A percentile compares a stretch with the other conserved stretches of the same genome.
Conservation (phyloP, 1,140 invertebrate genomes). For the Paralvinella palmiformis region DNA sequence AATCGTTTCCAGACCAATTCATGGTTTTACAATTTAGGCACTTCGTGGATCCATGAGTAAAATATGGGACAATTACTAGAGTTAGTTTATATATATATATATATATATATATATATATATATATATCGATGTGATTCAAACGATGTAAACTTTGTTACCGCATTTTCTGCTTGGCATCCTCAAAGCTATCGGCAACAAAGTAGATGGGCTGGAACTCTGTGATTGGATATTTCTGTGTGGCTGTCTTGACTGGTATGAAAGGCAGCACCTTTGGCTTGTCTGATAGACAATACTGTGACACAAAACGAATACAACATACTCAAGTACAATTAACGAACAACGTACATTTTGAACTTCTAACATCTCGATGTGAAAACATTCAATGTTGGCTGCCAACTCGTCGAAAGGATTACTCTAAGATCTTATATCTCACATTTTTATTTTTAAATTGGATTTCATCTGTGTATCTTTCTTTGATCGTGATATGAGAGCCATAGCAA, state of each 20-base stretch:
- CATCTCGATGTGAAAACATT: no score
- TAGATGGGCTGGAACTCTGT: constrained; percentile 78
- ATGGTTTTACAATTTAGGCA: neutral
- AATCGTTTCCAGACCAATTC: neutral
- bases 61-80: neutral
- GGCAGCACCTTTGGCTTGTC: constrained; percentile 67
- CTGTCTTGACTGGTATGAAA: constrained; percentile 82
- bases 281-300: constrained; percentile 45
- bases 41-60: neutral
- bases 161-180: constrained; percentile 95
- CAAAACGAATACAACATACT: no score
- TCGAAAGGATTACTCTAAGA: no score
- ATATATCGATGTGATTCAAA: neutral
- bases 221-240: constrained; percentile 86
- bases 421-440: no score
- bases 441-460: no score
- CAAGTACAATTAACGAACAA: no score
- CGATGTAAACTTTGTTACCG: constrained; percentile 49
- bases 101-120: neutral
- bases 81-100: neutral
- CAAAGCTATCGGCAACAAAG: constrained; percentile 94
- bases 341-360: no score
- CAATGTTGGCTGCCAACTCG: no score
- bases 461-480: no score
- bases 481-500: no score